Evolutionary conservation across 2,888 invertebrate species (phyloP).

Genomic region (Yponomeuta evonymella): DNA sequence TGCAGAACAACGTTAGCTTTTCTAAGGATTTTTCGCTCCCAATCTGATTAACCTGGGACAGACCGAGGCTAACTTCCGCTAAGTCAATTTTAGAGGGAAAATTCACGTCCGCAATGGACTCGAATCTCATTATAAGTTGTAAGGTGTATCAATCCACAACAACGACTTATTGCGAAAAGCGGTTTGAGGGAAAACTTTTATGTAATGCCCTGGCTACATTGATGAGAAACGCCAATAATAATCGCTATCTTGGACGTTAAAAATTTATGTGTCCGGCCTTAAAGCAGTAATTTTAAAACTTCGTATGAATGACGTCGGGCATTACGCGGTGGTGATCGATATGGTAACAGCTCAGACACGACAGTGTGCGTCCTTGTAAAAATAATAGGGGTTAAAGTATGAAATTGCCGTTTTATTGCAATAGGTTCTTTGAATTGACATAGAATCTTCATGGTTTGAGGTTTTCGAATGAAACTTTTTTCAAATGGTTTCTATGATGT

Average conservation of each 20-base stretch:
- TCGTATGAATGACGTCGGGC: no score
- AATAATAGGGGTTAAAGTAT: no score
- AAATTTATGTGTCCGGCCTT: no score
- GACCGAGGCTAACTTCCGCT: constrained; percentile 42
- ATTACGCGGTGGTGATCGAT: background rate
- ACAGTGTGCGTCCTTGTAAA: no score
- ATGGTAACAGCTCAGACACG: no score
- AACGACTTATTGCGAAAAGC: background rate
- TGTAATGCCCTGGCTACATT: background rate
- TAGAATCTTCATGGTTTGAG: no score
- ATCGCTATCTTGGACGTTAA: no score
- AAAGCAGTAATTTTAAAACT: no score
- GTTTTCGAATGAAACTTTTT: no score
- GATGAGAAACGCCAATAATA: background rate
- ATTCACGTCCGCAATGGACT: constrained; percentile 41
- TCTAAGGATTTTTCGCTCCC: background rate
- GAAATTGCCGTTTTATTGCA: no score
- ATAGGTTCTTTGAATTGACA: no score
- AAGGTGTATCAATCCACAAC: constrained; percentile 33
- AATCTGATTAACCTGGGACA: constrained; percentile 22
- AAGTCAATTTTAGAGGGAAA: constrained; percentile 53
- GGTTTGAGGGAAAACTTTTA: background rate
- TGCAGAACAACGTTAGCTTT: background rate
- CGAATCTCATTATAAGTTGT: constrained; percentile 63
- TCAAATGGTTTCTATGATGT: no score